Base-by-base conservation (phyloP, 1,140 invertebrate genomes). In the Trissolcus basalis region DNA sequence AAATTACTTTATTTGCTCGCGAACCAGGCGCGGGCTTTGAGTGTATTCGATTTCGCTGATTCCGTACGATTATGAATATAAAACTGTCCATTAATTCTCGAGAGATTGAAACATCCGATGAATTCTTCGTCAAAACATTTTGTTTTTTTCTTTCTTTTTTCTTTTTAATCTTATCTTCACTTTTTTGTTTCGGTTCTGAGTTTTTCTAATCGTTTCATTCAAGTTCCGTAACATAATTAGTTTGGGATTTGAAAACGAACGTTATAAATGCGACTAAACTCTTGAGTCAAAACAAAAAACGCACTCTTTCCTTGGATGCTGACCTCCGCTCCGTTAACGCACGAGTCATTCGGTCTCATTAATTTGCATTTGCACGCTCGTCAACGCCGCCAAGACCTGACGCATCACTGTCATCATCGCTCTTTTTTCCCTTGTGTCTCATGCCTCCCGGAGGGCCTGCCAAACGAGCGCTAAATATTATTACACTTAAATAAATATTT, bases 281-380 rank as follows among this genome's bases (percentile, higher is more conserved):
- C 36, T n/a, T 8, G 36, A 3, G 19, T 39, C 9, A 39, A 74
- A 74, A 68, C 71, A 75, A 75, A 75, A 75, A 68, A 63, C 65
- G 55, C 59, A 39, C 39, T 49, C 54, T 70, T 80, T 71, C 50
- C 70, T 70, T 43, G 54, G 59, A 59, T 67, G 70, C 65, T 67
- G 61, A 67, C 56, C 67, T 61, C 61, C 50, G 55, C 60, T 41
- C 60, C 45, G 65, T 65, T 64, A 65, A 64, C 59, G 32, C 65
- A 60, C 67, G 35, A 55, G 58, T 80, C 60, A 50, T 75, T 74
- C 67, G 44, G 60, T 51, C 70, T 61, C 74, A 78, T 81, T 79
- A 81, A 81, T 81, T 76, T 71, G 72, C 59, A 79, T 81, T 81
- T 81, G 19, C 77, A 79, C 74, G 76, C 71, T 78, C 75, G 71